phyloP scores from a whole-genome alignment of 2,113 vertebrate species.

The Thermophis baileyi region DNA sequence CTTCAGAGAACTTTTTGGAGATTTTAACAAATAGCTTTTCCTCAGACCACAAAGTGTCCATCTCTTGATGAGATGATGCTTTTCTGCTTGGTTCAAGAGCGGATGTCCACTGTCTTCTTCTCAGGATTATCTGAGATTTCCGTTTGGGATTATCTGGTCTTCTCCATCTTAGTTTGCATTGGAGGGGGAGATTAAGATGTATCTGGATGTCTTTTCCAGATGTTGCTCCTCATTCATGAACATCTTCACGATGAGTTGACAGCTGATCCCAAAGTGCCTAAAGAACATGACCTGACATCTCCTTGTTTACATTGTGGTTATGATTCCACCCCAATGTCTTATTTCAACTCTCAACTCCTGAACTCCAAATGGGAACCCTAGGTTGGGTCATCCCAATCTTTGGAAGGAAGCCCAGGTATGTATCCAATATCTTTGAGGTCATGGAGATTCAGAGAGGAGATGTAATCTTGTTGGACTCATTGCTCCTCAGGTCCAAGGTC shows the following conservation, averaged over 20 bases:
- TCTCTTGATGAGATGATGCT: neutral
- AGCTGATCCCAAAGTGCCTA: too few relatives aligned
- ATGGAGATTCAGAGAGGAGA: neutral
- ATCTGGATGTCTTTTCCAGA: neutral
- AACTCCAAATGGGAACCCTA: neutral
- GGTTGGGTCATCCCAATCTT: neutral
- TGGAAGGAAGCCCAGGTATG: neutral
- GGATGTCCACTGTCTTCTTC: neutral
- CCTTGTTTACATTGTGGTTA: neutral
- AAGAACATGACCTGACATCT: neutral
- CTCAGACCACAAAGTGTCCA: too few relatives aligned
- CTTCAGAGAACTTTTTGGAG: too few relatives aligned
- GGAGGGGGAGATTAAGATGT: neutral
- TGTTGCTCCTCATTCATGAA: neutral
- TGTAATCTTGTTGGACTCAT: neutral
- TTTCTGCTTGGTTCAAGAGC: neutral
- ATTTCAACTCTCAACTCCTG: neutral
- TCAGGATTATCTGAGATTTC: neutral
- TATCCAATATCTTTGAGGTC: neutral
- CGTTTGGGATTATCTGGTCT: neutral
- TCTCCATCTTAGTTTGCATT: neutral
- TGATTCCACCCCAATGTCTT: neutral
- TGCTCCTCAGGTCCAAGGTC: neutral
- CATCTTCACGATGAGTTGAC: neutral
- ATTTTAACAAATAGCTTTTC: too few relatives aligned